Evolutionary conservation across 35 echinoderm and acorn worm species (phyloP).

Genomic region (Chiridota heheva): DNA sequence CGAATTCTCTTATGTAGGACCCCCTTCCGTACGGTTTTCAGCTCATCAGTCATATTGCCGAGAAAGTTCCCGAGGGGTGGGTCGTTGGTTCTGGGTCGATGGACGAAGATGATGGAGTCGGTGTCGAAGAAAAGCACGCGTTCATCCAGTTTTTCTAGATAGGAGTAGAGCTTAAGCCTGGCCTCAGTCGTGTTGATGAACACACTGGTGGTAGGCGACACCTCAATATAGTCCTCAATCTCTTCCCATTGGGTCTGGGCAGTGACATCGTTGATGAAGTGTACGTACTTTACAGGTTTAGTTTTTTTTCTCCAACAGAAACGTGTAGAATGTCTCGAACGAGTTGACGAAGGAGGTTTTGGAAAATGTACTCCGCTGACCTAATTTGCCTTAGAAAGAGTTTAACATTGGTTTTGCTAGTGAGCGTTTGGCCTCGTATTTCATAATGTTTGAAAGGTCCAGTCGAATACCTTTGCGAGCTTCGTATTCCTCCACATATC

Average conservation of each 20-base stretch:
- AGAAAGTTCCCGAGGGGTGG: conserved; percentile 22
- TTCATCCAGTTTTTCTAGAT: neutral
- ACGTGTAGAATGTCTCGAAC: neutral
- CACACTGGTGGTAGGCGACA: neutral
- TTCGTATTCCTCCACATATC: no score
- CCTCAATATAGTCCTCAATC: neutral
- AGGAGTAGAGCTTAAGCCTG: neutral
- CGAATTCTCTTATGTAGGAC: neutral
- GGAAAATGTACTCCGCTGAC: neutral
- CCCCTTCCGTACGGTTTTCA: neutral
- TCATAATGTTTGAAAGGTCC: no score
- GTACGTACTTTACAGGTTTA: neutral
- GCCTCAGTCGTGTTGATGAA: neutral
- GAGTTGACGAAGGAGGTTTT: neutral
- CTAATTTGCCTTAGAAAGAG: conserved; percentile 2
- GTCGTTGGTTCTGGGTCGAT: neutral
- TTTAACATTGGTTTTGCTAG: neutral
- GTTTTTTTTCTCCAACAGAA: no score
- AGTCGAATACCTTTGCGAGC: no score
- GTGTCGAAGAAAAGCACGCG: conserved; percentile 19
- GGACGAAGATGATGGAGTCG: conserved; percentile 20
- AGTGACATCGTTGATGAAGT: no score
- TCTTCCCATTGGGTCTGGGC: no score
- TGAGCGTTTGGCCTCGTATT: no score
- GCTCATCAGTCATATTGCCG: conserved; percentile 13